Conservation (phyloP, 2,113 vertebrate species). For the Nesospiza acunhae region DNA sequence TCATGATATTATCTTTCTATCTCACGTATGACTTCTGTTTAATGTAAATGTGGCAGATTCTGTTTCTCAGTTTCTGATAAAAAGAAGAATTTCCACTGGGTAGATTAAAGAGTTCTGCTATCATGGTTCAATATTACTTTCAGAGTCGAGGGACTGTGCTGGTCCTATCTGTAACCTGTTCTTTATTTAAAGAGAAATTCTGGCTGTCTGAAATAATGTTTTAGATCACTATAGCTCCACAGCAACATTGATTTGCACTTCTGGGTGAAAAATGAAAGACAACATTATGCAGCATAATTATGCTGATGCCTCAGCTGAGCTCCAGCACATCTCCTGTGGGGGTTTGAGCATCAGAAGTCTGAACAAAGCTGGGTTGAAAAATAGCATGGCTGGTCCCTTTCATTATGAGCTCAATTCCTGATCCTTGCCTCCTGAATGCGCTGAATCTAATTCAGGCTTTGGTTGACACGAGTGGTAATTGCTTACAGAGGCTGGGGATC, state of each 20-base stretch:
- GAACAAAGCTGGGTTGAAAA: not conserved
- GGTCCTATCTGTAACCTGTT: not conserved
- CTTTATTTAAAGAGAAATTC: constrained; percentile 5
- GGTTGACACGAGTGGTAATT: not conserved
- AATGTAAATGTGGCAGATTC: not conserved
- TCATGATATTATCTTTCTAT: not conserved
- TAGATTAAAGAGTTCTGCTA: not conserved
- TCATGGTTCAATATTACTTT: not conserved
- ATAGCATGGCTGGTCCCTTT: not conserved
- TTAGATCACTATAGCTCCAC: not conserved
- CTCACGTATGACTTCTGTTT: not conserved
- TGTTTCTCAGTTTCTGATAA: not conserved
- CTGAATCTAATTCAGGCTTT: not conserved
- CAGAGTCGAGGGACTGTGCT: not conserved
- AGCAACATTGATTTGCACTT: constrained; percentile 9
- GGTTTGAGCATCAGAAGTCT: not conserved
- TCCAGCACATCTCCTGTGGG: not conserved
- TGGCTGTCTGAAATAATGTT: not conserved
- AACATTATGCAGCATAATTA: not conserved
- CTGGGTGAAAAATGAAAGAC: constrained; percentile 15
- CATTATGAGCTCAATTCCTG: not conserved
- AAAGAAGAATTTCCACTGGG: not conserved
- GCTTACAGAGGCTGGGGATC: not conserved
- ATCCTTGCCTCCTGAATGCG: not conserved
- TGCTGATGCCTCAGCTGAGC: not conserved